Evolutionary conservation across 2,888 invertebrate genomes (phyloP), one percentile per base, ranked within the genome.

Genomic region (Philhelius pedissequus): DNA sequence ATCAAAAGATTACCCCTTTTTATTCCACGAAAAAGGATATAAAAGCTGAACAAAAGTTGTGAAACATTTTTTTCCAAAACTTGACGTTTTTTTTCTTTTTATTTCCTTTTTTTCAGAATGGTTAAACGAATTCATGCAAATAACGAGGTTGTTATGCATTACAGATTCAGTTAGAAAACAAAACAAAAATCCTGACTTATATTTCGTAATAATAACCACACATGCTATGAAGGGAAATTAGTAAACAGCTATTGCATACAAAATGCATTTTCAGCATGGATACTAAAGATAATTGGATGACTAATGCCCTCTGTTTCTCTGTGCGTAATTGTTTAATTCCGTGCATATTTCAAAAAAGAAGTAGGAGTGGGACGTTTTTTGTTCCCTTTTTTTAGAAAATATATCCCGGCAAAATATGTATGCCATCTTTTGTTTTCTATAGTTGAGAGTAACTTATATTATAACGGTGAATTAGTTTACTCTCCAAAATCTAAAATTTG

Each of bases 1-100:
- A 5, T 62, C 43, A 62, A 62, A 62, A 62, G 62, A 62, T 62
- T 62, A 43, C 43, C 25, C 43, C 13, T 43, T 43, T n/a, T 62
- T 30, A 13, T 60, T 40, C 18, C 6, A 15, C 15, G 6, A 60
- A 56, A 60, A n/a, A 60, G 15, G 3, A 27, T 2, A 15, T 11
- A 60, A 60, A 15, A 9, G 60, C 15, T 50, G 18, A 25, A 27
- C 11, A 43, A 62, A 22, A 40, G 43, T 30, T 43, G 7, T 18
- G 56, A 58, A 35, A 58, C 11, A 20, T n/a, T 58, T 58, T 35
- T 18, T 25, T 25, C 6, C 8, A 4, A 40, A 40, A 60, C 20
- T 60, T 56, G 32, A 18, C 13, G 13, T 32, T 18, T 32, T 27
- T 22, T 22, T 22, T n/a, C 22, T 38, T 40, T 32, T 18, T 32